These are phyloP conservation scores for Leistus spinibarbis DNA, from an alignment of 2,888 invertebrate species.

Conservation along the genomic window DNA sequence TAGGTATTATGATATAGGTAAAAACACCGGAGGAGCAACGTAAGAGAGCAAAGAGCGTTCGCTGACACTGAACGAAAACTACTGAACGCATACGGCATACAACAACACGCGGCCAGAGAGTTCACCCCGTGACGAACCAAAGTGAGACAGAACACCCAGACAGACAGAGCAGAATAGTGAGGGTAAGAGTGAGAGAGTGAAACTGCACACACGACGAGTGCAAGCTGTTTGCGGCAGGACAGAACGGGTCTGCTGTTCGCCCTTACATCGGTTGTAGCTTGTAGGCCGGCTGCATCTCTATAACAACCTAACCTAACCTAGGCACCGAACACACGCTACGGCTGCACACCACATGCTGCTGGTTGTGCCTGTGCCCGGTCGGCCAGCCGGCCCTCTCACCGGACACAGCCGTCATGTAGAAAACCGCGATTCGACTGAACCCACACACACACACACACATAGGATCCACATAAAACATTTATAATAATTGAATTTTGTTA, in stretches of 20 bases:
- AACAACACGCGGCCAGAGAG: constrained; percentile 1
- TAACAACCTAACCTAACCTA: constrained; percentile 32
- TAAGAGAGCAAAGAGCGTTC: neutral
- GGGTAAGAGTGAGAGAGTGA: constrained; percentile 22
- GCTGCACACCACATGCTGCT: constrained; percentile 32
- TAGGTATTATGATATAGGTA: constrained; percentile 10
- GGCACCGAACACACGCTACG: neutral
- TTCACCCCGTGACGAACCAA: constrained; percentile 8
- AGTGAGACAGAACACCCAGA: constrained; percentile 7
- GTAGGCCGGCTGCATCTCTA: constrained; percentile 25
- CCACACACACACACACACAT: neutral
- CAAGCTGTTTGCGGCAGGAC: constrained; percentile 36
- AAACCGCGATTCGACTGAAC: neutral
- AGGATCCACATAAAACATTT: neutral
- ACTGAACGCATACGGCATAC: neutral
- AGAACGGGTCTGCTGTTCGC: constrained; percentile 12
- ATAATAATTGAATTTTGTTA: neutral
- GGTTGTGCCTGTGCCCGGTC: constrained; percentile 10
- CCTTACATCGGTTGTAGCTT: constrained; percentile 17
- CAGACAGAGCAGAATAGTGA: neutral
- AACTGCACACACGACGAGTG: constrained; percentile 26
- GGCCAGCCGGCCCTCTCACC: neutral
- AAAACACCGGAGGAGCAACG: constrained; percentile 30
- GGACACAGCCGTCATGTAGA: neutral
- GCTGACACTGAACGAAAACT: constrained; percentile 12